Percentiles rank a stretch among this genome's conserved stretches.
phyloP scores from a whole-genome alignment of 2,888 invertebrate species.

The Drosophila trichaetosa region DNA sequence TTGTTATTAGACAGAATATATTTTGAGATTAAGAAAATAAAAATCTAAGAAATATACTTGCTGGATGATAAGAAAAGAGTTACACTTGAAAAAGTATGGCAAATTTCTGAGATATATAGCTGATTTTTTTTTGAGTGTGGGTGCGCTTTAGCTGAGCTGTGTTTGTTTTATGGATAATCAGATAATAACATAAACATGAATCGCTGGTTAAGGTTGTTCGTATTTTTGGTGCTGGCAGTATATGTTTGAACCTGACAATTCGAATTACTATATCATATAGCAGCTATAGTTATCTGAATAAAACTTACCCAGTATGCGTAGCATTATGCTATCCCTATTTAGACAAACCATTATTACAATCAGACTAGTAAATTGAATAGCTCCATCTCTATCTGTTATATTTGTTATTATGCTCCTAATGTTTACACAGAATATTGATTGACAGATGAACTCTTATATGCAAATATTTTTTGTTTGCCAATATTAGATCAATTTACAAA shows the following conservation, averaged over 20 bases:
- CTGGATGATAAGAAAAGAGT: not conserved
- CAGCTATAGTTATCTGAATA: no score
- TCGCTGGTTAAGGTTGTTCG: not conserved
- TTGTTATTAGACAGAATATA: no score
- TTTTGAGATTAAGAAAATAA: no score
- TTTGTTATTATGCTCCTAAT: not conserved
- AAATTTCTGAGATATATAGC: not conserved
- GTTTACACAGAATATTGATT: not conserved
- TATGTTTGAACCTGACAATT: not conserved
- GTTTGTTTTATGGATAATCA: not conserved
- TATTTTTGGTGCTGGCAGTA: not conserved
- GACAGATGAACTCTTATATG: not conserved
- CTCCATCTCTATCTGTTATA: not conserved
- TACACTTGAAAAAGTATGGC: not conserved
- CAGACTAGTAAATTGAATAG: not conserved
- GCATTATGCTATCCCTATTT: not conserved
- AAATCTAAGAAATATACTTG: not conserved
- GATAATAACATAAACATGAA: not conserved
- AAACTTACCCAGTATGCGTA: no score
- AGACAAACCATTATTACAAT: not conserved
- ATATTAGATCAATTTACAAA: not conserved
- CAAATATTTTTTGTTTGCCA: not conserved
- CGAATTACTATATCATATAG: not conserved
- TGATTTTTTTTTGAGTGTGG: not conserved
- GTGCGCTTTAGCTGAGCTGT: slow-evolving; percentile 1